phyloP scores from a whole-genome alignment of 2,797 vertebrate genomes.

The Hyperoplus lanceolatus region DNA sequence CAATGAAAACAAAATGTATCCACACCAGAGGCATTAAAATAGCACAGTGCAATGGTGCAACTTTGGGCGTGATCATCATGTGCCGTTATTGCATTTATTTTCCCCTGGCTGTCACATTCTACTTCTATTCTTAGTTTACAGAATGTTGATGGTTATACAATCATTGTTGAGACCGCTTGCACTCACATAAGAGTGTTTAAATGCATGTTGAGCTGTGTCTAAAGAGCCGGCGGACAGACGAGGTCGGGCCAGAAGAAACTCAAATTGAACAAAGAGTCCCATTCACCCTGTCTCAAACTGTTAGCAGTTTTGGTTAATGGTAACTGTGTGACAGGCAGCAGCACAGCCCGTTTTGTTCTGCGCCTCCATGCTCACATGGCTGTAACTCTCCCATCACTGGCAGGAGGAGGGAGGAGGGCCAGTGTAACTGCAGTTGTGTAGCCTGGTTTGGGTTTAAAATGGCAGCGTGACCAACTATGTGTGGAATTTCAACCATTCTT shows the following conservation, averaged over 20 bases:
- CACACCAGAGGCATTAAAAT: not conserved
- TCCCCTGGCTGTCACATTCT: no score
- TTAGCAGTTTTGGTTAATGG: conserved; percentile 59
- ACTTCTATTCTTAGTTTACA: no score
- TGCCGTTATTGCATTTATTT: not conserved
- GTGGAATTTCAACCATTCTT: conserved; percentile 85
- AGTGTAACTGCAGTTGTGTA: conserved; percentile 59
- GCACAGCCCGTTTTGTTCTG: conserved; percentile 55
- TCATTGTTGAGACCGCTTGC: not conserved
- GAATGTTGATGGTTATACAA: not conserved
- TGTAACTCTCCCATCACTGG: conserved; percentile 60
- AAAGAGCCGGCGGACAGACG: conserved; percentile 28
- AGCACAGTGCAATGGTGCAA: conserved; percentile 50
- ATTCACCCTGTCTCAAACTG: conserved; percentile 71
- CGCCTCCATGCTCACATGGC: conserved; percentile 64
- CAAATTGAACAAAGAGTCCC: conserved; percentile 71
- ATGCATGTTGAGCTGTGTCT: conserved; percentile 24
- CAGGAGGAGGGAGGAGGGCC: conserved; percentile 52
- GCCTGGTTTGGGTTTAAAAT: conserved; percentile 85
- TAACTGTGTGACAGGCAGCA: conserved; percentile 58
- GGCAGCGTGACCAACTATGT: conserved; percentile 87
- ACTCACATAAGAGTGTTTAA: conserved; percentile 10
- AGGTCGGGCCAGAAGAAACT: conserved; percentile 41
- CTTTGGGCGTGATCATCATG: conserved; percentile 41
- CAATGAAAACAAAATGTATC: conserved; percentile 32